A percentile compares a stretch with the other conserved stretches of the same genome.
Conservation (phyloP, 2,888 invertebrate species). For the Rhogogaster chlorosoma region DNA sequence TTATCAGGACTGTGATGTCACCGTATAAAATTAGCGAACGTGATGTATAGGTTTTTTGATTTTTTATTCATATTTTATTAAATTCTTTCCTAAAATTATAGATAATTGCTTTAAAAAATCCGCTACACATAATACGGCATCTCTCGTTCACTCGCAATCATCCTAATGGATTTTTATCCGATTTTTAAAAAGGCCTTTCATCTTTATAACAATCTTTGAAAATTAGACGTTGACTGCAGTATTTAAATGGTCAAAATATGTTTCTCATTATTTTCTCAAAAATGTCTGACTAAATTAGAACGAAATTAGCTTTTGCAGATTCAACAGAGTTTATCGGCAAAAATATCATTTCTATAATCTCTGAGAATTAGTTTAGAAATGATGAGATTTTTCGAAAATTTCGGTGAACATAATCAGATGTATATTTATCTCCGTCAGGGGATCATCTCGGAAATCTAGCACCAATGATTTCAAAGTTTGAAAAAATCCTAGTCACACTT, state of each 20-base stretch:
- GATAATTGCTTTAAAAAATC: neutral
- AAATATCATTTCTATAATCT: too few relatives aligned
- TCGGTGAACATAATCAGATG: too few relatives aligned
- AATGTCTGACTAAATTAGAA: neutral
- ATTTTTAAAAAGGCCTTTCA: neutral
- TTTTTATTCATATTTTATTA: neutral
- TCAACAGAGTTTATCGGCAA: too few relatives aligned
- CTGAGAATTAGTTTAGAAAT: too few relatives aligned
- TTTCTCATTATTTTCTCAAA: neutral
- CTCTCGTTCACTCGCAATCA: neutral
- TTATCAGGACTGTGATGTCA: neutral
- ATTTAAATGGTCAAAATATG: neutral
- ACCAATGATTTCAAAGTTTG: neutral
- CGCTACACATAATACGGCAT: neutral
- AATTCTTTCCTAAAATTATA: neutral
- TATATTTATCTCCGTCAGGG: neutral
- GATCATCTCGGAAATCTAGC: neutral
- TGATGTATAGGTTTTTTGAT: constrained; percentile 9
- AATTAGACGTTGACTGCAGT: neutral
- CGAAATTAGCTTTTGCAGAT: too few relatives aligned
- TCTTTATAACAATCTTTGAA: neutral
- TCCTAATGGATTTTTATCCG: neutral
- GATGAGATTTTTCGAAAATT: too few relatives aligned
- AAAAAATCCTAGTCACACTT: neutral
- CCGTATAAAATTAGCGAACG: neutral